A percentile compares a stretch with the other conserved stretches of the same genome.
phyloP scores from a whole-genome alignment of 2,888 invertebrate genomes.

The Callimorpha dominula region DNA sequence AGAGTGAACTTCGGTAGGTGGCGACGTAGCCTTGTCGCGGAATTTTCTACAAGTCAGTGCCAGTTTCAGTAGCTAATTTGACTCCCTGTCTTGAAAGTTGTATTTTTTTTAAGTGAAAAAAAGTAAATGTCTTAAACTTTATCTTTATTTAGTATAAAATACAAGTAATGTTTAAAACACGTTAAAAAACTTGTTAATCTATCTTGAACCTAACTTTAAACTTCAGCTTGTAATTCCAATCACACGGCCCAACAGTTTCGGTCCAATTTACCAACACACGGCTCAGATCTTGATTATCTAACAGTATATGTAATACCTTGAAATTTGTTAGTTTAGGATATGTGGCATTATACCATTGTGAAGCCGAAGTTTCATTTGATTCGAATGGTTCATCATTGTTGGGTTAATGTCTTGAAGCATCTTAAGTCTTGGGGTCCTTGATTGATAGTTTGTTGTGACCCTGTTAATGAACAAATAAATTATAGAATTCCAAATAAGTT shows the following conservation, averaged over 20 bases:
- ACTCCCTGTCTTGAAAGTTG: not conserved
- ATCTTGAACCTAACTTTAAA: conserved; percentile 8
- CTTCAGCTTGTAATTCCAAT: conserved; percentile 35
- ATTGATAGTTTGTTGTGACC: not conserved
- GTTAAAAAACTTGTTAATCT: conserved; percentile 1
- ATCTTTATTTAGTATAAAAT: not conserved
- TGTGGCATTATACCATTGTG: not conserved
- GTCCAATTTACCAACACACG: conserved; percentile 33
- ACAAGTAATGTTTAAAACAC: not conserved
- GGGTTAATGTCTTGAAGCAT: conserved; percentile 4
- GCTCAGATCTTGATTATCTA: conserved; percentile 25
- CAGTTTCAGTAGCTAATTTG: not conserved
- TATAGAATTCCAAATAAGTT: not conserved
- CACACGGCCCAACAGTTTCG: conserved; percentile 36
- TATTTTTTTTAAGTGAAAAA: not conserved
- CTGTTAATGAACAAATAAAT: not conserved
- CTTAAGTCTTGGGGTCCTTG: not conserved
- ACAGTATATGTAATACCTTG: not conserved
- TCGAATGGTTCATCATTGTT: not conserved
- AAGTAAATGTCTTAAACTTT: not conserved
- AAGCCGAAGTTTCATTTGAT: not conserved
- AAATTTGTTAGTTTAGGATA: conserved; percentile 20
- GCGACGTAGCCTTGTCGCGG: not conserved
- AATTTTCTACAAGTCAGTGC: not conserved
- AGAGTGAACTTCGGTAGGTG: not conserved